Percentiles rank a stretch among this genome's conserved stretches.
These are phyloP conservation scores for Leptopilina boulardi DNA, from an alignment of 1,140 invertebrate species.

Conservation along the genomic window DNA sequence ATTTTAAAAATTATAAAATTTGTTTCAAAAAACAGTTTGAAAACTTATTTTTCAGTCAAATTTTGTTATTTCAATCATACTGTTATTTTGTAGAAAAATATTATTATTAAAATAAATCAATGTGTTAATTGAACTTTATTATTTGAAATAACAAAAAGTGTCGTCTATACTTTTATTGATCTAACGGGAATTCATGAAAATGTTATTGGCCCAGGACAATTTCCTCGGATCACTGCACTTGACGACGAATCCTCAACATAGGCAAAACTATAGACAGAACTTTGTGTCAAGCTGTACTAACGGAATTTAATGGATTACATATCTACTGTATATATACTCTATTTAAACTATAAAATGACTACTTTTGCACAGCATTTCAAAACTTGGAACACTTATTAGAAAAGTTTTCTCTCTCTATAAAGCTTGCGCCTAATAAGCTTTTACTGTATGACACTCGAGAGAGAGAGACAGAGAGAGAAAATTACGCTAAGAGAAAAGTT, in stretches of 20 bases:
- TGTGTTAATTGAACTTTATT: background rate
- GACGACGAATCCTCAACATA: background rate
- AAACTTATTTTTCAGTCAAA: too few species aligned
- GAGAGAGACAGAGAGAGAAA: too few species aligned
- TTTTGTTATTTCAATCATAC: too few species aligned
- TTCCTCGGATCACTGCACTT: slow-evolving; percentile 34
- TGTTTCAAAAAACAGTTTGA: too few species aligned
- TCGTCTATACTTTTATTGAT: slow-evolving; percentile 43
- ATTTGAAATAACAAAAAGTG: background rate
- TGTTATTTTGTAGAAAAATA: too few species aligned
- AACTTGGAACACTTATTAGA: background rate
- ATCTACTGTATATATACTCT: background rate
- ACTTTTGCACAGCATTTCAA: background rate
- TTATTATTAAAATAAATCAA: too few species aligned
- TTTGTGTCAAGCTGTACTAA: slow-evolving; percentile 34
- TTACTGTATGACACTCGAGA: too few species aligned
- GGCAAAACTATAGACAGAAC: slow-evolving; percentile 12
- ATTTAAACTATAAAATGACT: background rate
- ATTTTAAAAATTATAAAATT: too few species aligned
- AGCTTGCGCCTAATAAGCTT: too few species aligned
- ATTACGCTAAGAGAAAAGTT: too few species aligned
- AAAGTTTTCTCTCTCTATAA: too few species aligned
- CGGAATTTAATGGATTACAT: slow-evolving; percentile 1
- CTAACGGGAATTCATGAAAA: slow-evolving; percentile 49
- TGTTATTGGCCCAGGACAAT: slow-evolving; percentile 45